Evolutionary conservation across 2,888 invertebrate species (phyloP), one percentile per base, ranked within the genome.

Genomic region (Chaitophorus viminalis): DNA sequence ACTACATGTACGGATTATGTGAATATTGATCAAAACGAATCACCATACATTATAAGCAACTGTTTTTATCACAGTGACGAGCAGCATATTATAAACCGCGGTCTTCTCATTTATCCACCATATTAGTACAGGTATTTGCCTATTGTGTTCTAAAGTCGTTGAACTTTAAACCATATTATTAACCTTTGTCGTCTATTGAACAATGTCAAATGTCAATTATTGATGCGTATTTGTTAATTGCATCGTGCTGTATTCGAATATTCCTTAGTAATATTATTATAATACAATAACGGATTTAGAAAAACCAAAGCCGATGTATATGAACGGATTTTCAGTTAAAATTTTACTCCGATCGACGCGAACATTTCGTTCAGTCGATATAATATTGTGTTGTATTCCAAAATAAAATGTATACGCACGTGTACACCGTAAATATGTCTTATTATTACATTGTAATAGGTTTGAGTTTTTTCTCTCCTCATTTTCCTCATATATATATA

Each of bases 151-250:
- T 46, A 68, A 79, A 65, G 65, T 65, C 79, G 36, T 65, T 65
- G 65, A 70, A 70, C 70, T 82, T 82, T 31, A 31, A 70, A 70
- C 70, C 52, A 25, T 36, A 31, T n/a, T n/a, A n/a, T n/a, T 70
- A 82, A 82, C 82, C 46, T 21, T 25, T 5, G 0, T 4, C 60
- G 60, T 25, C 21, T 6, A 6, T 25, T 60, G 60, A 25, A 21
- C 25, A 31, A 70, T 82, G n/a, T 82, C 82, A 82, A 82, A 82
- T 70, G 82, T 82, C 82, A 82, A 82, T 70, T 31, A 70, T 70
- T 46, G 46, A n/a, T n/a, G n/a, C n/a, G n/a, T n/a, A n/a, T 72
- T 70, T 25, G 25, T 70, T 46, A 52, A 52, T 25, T 31, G 79
- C 36, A 5, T 29, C 39, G 14, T 21, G 17, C 14, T 39, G 39